phyloP scores from a whole-genome alignment of 2,113 vertebrate species.

The Myodes glareolus region DNA sequence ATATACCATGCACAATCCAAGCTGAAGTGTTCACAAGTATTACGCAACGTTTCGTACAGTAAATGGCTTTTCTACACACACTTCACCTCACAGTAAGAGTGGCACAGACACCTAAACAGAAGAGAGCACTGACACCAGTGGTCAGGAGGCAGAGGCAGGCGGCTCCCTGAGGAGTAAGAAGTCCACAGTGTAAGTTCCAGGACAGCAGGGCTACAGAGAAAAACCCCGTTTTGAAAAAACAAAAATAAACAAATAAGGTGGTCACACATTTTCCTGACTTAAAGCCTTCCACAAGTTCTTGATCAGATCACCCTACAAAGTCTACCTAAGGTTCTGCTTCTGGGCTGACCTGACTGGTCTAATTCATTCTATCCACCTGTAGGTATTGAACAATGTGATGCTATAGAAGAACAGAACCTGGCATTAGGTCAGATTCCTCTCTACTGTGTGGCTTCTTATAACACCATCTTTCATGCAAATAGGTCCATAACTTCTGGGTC shows the following conservation, averaged over 20 bases:
- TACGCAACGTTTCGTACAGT: slow-evolving; percentile 88
- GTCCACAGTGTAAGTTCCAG: background rate
- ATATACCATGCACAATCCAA: slow-evolving; percentile 87
- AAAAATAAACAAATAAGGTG: slow-evolving; percentile 89
- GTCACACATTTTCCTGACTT: slow-evolving; percentile 99
- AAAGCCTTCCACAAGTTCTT: slow-evolving; percentile 96
- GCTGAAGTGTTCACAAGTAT: slow-evolving; percentile 87
- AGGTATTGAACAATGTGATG: slow-evolving; percentile 99
- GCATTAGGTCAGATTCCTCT: slow-evolving; percentile 99
- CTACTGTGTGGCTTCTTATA: slow-evolving; percentile 99
- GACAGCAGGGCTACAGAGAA: background rate
- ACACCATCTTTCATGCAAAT: slow-evolving; percentile 99
- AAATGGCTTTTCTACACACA: slow-evolving; percentile 95
- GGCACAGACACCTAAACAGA: slow-evolving; percentile 97
- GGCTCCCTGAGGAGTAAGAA: background rate
- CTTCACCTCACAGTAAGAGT: slow-evolving; percentile 98
- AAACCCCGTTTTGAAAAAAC: background rate
- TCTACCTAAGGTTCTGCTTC: slow-evolving; percentile 98
- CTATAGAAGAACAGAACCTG: slow-evolving; percentile 99
- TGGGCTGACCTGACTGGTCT: slow-evolving; percentile 99
- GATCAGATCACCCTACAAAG: slow-evolving; percentile 96
- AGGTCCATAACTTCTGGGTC: slow-evolving; percentile 99
- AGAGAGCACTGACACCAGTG: slow-evolving; percentile 92
- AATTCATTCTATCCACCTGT: slow-evolving; percentile 99
- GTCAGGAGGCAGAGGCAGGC: background rate